Evolutionary conservation across 2,113 vertebrate genomes (phyloP).

Genomic region (Sphyrna mokarran): DNA sequence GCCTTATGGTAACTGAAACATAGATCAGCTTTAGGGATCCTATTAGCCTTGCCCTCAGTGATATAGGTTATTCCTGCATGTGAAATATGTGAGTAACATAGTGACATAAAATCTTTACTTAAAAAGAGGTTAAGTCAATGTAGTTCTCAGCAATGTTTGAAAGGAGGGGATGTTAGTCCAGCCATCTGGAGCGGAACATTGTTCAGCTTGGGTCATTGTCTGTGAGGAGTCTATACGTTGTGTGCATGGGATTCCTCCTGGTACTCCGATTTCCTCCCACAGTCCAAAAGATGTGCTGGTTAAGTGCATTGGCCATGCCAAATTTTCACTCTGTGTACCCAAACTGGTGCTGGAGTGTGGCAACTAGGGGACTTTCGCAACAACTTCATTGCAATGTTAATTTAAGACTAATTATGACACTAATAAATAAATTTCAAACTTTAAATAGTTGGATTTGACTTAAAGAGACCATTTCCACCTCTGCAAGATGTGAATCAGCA

Average conservation of each 20-base stretch:
- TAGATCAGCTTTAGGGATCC: not conserved
- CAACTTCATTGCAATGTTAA: too few species aligned
- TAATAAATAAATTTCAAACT: too few species aligned
- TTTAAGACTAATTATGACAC: too few species aligned
- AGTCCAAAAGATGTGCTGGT: too few species aligned
- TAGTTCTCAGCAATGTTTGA: not conserved
- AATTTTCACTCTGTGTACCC: too few species aligned
- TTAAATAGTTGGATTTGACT: not conserved
- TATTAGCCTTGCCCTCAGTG: not conserved
- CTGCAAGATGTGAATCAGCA: not conserved
- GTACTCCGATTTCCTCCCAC: too few species aligned
- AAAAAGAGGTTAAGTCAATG: not conserved
- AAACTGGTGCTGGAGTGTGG: too few species aligned
- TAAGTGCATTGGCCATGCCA: too few species aligned
- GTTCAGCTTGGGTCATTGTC: too few species aligned
- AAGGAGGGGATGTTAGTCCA: not conserved
- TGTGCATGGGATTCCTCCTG: too few species aligned
- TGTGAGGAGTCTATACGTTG: too few species aligned
- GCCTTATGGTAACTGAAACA: not conserved
- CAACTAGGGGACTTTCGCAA: too few species aligned
- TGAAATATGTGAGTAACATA: not conserved
- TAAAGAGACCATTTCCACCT: not conserved
- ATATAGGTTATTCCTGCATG: not conserved
- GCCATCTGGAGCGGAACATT: not conserved
- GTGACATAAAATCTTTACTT: not conserved